Evolutionary conservation across 2,113 vertebrate genomes (phyloP).

Genomic region (Mastomys coucha): DNA sequence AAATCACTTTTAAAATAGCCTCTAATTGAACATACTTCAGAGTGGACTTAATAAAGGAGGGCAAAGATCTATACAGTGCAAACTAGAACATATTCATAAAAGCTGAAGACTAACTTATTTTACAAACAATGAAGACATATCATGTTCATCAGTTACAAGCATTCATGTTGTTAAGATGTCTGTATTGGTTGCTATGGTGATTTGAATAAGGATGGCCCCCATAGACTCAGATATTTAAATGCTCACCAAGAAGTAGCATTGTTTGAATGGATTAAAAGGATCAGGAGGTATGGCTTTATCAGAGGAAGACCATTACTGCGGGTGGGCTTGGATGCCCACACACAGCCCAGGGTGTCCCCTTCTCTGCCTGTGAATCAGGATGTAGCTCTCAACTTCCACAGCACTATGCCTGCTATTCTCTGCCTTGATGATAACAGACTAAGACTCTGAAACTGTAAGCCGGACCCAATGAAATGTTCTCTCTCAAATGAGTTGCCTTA

Average conservation of each 20-base stretch:
- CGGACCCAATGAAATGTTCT: neutral
- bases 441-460: neutral
- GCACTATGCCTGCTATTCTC: neutral
- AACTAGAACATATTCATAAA: neutral
- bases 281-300: neutral
- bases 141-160: neutral
- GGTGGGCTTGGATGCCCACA: neutral
- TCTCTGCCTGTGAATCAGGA: neutral
- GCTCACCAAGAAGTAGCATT: neutral
- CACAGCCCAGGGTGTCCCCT: neutral
- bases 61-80: neutral
- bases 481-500: neutral
- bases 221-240: neutral
- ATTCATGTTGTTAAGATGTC: neutral
- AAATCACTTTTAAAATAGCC: neutral
- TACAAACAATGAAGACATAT: neutral
- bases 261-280: neutral
- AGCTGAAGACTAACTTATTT: neutral
- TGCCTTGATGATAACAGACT: neutral
- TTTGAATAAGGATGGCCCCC: too few species aligned
- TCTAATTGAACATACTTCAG: neutral
- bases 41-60: neutral
- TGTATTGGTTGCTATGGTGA: neutral
- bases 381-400: neutral
- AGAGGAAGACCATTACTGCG: neutral